Base-by-base conservation (phyloP, 2,797 vertebrate species). In the Microchirus variegatus region DNA sequence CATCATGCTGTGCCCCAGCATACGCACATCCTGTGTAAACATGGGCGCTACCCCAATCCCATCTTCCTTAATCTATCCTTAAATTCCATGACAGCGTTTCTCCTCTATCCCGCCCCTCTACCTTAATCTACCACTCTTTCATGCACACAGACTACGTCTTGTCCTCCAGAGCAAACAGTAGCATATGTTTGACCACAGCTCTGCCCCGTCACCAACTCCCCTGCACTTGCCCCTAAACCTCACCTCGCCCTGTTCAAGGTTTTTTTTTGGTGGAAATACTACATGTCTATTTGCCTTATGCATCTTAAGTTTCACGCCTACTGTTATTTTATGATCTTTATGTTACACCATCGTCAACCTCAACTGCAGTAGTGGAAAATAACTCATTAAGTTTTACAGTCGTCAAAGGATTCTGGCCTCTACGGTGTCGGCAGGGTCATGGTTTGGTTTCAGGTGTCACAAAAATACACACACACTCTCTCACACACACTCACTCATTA, bases 91-190 rank as follows among this genome's bases (percentile, higher is more conserved):
- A 81, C 14, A 37, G 9, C 12, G 56, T 63, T 70, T 73, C 68
- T 71, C 51, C 60, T 57, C 6, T 12, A 8, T 64, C 50, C 48
- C 53, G 17, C 37, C 46, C 53, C 53, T 71, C 64, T 48, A 63
- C 51, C 54, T 75, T 63, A 67, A 63, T 70, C 43, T 42, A n/a
- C 53, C 19, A 17, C 40, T 22, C 19, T 10, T 31, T 1, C 52
- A 8, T 17, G 7, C 38, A 56, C 59, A 85, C 75, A 89, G 67
- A 59, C 76, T 42, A 22, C 60, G 41, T 38, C 78, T 84, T 90
- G 84, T 87, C 62, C 79, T 85, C 62, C 52, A 50, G 61, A 52
- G 76, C 73, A 87, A 85, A 84, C 78, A 81, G 67, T 17, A 56
- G 56, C 70, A 48, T 35, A 59, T 53, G 40, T 73, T 62, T 77